Conservation (phyloP, 2,113 vertebrate species). For the Hemichromis elongatus region DNA sequence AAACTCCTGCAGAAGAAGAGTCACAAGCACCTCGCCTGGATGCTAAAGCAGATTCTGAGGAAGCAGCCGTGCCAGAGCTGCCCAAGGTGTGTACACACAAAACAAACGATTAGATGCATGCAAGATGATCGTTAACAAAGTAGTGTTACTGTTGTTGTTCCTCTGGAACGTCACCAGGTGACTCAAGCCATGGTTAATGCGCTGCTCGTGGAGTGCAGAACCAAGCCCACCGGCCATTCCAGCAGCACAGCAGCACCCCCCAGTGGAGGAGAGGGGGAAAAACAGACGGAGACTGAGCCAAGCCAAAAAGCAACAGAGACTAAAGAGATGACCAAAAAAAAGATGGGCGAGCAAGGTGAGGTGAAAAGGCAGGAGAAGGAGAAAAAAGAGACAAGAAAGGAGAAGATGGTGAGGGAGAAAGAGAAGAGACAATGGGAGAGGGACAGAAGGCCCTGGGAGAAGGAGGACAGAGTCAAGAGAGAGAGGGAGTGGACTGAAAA, state of each 20-base stretch:
- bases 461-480: conserved; percentile 8
- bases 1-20: background rate
- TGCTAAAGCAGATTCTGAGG: background rate
- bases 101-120: background rate
- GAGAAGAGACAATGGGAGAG: background rate
- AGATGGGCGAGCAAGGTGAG: background rate
- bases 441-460: background rate
- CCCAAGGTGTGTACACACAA: background rate
- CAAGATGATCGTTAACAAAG: background rate
- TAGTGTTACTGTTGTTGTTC: background rate
- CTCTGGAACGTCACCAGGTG: conserved; percentile 5
- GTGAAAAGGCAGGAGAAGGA: background rate
- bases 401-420: conserved; percentile 5
- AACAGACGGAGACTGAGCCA: background rate
- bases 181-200: conserved; percentile 41
- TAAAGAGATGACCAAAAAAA: background rate
- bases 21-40: background rate
- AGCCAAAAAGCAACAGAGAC: background rate
- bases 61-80: background rate
- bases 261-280: background rate
- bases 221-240: background rate
- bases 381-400: background rate
- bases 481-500: background rate
- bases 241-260: background rate
- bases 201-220: conserved; percentile 33